Evolutionary conservation across 2,888 invertebrate genomes (phyloP).

Genomic region (Xanthia icteritia): DNA sequence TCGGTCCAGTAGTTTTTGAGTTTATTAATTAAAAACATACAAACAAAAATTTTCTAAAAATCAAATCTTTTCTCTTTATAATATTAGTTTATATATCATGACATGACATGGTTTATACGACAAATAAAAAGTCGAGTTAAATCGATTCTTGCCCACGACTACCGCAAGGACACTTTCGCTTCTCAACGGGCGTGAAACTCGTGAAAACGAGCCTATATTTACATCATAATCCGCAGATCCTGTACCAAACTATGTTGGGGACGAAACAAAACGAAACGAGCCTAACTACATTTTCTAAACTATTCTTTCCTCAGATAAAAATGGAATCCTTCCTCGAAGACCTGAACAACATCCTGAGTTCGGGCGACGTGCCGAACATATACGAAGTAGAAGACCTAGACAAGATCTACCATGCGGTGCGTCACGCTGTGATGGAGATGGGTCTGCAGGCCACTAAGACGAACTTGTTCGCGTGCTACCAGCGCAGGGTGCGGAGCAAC

Average conservation of each 20-base stretch:
- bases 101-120: background rate
- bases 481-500: conserved; percentile 94
- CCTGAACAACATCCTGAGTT: conserved; percentile 96
- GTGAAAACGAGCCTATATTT: background rate
- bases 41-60: too few relatives aligned
- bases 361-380: conserved; percentile 97
- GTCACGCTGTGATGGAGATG: conserved; percentile 94
- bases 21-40: too few relatives aligned
- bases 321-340: conserved; percentile 97
- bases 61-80: too few relatives aligned
- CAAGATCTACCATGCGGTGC: conserved; percentile 93
- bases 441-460: conserved; percentile 94
- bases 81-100: background rate
- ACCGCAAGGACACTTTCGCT: too few relatives aligned
- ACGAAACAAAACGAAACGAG: background rate
- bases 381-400: conserved; percentile 96
- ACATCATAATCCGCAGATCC: background rate
- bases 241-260: background rate
- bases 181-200: background rate
- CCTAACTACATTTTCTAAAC: background rate
- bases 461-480: conserved; percentile 95
- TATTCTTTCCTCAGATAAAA: conserved; percentile 92
- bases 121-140: too few relatives aligned
- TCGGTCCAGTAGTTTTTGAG: too few relatives aligned
- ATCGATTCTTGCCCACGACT: background rate